phyloP scores from a whole-genome alignment of 2,888 invertebrate genomes.

The Synanthedon tipuliformis region DNA sequence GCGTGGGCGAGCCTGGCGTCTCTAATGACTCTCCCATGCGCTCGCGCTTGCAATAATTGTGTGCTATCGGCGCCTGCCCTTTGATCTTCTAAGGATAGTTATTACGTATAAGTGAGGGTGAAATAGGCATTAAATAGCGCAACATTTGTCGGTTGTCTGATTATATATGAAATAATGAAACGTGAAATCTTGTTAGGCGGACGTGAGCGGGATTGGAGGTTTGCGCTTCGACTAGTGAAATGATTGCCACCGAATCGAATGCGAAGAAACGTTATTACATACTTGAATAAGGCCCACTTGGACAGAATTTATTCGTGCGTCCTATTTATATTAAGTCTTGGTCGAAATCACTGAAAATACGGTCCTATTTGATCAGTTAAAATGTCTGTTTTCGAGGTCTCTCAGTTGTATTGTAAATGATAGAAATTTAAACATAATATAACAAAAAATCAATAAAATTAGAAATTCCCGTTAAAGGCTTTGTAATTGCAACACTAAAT shows the following conservation, averaged over 20 bases:
- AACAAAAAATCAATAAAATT: no score
- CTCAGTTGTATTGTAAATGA: no score
- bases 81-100: conserved; percentile 65
- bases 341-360: no score
- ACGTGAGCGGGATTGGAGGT: conserved; percentile 8
- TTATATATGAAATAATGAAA: conserved; percentile 59
- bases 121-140: conserved; percentile 54
- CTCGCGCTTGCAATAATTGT: conserved; percentile 58
- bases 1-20: conserved; percentile 27
- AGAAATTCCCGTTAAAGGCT: no score
- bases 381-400: no score
- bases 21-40: conserved; percentile 59
- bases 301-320: no score
- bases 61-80: conserved; percentile 59
- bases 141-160: conserved; percentile 43
- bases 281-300: no score
- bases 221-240: not conserved
- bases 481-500: no score
- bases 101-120: conserved; percentile 60
- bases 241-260: not conserved
- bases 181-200: conserved; percentile 34
- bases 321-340: no score
- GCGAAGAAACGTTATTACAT: not conserved
- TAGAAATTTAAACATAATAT: no score
- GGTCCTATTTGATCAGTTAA: no score